Percentiles rank a stretch among this genome's conserved stretches.
Conservation (phyloP, 2,888 invertebrate genomes). For the Microchrysa polita region DNA sequence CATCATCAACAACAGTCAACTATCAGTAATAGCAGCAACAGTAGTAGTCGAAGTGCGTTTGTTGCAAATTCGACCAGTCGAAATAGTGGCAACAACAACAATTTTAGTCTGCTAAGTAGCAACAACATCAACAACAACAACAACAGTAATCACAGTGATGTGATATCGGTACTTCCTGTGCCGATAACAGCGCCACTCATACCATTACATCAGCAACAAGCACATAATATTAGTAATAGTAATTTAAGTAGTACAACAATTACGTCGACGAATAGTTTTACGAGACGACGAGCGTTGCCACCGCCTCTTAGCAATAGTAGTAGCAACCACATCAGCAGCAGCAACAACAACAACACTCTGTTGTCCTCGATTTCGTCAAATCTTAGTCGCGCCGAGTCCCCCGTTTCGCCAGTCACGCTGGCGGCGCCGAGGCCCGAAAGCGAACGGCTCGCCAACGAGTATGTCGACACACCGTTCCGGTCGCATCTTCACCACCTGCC, state of each 20-base stretch:
- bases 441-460: slow-evolving; percentile 89
- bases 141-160: slow-evolving; percentile 49
- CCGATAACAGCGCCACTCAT: slow-evolving; percentile 58
- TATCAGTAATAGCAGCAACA: slow-evolving; percentile 48
- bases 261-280: slow-evolving; percentile 61
- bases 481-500: slow-evolving; percentile 65
- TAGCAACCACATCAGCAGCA: slow-evolving; percentile 49
- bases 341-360: slow-evolving; percentile 54
- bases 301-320: slow-evolving; percentile 53
- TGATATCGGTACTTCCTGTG: slow-evolving; percentile 45
- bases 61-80: slow-evolving; percentile 44
- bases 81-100: slow-evolving; percentile 50
- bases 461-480: slow-evolving; percentile 88
- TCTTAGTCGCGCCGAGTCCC: slow-evolving; percentile 58
- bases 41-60: too few relatives aligned
- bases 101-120: slow-evolving; percentile 41
- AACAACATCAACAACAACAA: slow-evolving; percentile 52
- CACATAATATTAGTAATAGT: slow-evolving; percentile 50
- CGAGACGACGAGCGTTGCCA: slow-evolving; percentile 60
- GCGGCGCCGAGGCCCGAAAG: slow-evolving; percentile 83
- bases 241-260: slow-evolving; percentile 54
- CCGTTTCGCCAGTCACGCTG: slow-evolving; percentile 65
- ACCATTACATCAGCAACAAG: slow-evolving; percentile 51
- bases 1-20: slow-evolving; percentile 37
- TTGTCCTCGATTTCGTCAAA: slow-evolving; percentile 55